Conservation (phyloP, 2,888 invertebrate species). For the Macrostomum cliftonense region DNA sequence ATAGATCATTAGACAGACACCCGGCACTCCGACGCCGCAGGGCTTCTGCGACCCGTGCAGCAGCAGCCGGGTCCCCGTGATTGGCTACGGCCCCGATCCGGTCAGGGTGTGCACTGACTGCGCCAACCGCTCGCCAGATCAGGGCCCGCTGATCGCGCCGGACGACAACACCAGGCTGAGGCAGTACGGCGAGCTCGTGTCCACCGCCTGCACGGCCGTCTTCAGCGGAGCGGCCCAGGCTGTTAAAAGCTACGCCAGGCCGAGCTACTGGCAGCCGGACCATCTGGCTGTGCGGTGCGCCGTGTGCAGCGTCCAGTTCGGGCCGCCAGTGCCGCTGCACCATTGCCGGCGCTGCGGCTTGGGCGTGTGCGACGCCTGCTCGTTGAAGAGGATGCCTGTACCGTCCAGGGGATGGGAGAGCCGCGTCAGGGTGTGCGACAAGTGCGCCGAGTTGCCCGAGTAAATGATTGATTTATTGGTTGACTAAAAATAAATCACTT, state of each 20-base stretch:
- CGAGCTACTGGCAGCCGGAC: conserved; percentile 62
- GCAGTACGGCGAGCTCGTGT: too few species aligned
- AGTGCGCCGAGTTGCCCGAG: conserved; percentile 16
- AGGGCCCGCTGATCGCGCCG: too few species aligned
- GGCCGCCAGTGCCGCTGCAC: conserved; percentile 26
- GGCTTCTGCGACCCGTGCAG: conserved; percentile 48
- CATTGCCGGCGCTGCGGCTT: conserved; percentile 61
- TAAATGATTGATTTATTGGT: too few species aligned
- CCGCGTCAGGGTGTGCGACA: conserved; percentile 39
- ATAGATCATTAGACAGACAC: too few species aligned
- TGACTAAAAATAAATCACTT: too few species aligned
- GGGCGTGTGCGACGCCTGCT: conserved; percentile 57
- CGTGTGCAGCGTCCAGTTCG: conserved; percentile 48
- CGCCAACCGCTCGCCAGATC: conserved; percentile 4
- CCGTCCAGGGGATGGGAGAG: conserved; percentile 50
- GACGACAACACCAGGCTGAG: too few species aligned
- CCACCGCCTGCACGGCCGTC: not conserved
- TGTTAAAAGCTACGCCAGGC: conserved; percentile 54
- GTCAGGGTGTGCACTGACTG: conserved; percentile 40
- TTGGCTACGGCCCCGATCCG: conserved; percentile 40
- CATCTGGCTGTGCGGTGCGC: conserved; percentile 49
- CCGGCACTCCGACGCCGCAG: too few species aligned
- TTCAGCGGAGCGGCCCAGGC: not conserved
- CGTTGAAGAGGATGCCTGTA: conserved; percentile 49
- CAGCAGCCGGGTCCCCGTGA: conserved; percentile 31